Evolutionary conservation across 2,797 vertebrate species (phyloP).

Genomic region (Mus caroli): DNA sequence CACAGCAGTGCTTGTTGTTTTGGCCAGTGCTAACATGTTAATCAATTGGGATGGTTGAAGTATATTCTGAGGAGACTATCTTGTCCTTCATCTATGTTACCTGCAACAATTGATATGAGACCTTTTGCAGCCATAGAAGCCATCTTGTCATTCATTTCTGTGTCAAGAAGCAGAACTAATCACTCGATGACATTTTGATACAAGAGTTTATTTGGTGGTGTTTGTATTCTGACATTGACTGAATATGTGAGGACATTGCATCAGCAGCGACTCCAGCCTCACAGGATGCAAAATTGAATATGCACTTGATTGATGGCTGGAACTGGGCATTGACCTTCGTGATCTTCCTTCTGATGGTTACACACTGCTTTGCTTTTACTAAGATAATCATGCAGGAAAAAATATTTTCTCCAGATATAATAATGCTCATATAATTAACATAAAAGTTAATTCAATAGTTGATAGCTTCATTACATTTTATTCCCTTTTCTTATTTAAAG

Average conservation of each 20-base stretch:
- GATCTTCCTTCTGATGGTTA: not conserved
- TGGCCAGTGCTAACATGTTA: not conserved
- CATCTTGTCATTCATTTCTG: constrained; percentile 73
- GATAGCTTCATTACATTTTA: constrained; percentile 20
- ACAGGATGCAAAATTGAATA: constrained; percentile 66
- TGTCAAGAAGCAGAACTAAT: constrained; percentile 81
- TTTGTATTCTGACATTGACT: constrained; percentile 79
- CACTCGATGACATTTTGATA: constrained; percentile 77
- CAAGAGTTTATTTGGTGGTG: constrained; percentile 75
- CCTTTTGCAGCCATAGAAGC: constrained; percentile 47
- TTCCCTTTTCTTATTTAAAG: constrained; percentile 26
- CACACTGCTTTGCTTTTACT: constrained; percentile 11
- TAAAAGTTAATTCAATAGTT: constrained; percentile 31
- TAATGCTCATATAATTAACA: not conserved
- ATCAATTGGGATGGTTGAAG: constrained; percentile 44
- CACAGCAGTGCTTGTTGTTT: not conserved
- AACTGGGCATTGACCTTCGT: not conserved
- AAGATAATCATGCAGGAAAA: not conserved
- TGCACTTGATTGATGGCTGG: not conserved
- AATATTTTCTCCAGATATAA: not conserved
- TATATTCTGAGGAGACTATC: constrained; percentile 53
- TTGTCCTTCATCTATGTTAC: constrained; percentile 66
- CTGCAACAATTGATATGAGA: constrained; percentile 75
- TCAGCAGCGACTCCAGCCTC: constrained; percentile 60
- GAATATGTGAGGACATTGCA: constrained; percentile 78